Conservation (phyloP, 1,140 invertebrate genomes). For the Drosophila varians region DNA sequence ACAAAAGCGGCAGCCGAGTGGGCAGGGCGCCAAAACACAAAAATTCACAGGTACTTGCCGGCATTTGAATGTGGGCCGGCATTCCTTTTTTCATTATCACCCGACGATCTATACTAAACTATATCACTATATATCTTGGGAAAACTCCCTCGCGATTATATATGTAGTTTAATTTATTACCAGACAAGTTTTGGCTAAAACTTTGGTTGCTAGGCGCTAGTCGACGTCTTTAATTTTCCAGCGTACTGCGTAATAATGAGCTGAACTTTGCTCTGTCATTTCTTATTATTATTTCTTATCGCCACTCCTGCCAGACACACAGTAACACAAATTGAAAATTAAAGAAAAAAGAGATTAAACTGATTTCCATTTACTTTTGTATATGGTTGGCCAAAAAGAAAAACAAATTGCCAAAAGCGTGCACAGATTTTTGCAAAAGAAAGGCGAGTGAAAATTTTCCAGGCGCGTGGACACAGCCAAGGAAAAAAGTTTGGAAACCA, state of each 20-base stretch:
- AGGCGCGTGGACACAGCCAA: conserved; percentile 28
- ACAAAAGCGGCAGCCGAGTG: conserved; percentile 49
- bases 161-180: not conserved
- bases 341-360: conserved; percentile 20
- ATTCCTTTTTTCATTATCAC: conserved; percentile 21
- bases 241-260: conserved; percentile 56
- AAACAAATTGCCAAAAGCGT: conserved; percentile 10
- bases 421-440: conserved; percentile 38
- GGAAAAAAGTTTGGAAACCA: conserved; percentile 35
- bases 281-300: conserved; percentile 44
- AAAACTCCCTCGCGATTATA: conserved; percentile 18
- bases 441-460: conserved; percentile 45
- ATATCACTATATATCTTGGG: not conserved
- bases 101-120: not conserved
- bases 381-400: conserved; percentile 6
- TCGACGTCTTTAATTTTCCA: conserved; percentile 17
- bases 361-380: conserved; percentile 34
- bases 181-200: not conserved
- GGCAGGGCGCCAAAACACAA: conserved; percentile 57
- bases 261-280: conserved; percentile 42
- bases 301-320: conserved; percentile 30
- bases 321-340: conserved; percentile 21
- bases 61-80: conserved; percentile 40
- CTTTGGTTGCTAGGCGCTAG: conserved; percentile 57
- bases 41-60: conserved; percentile 54